Evolutionary conservation across 2,113 vertebrate genomes (phyloP), one percentile per base, ranked within the genome.

Genomic region (Damaliscus lunatus): DNA sequence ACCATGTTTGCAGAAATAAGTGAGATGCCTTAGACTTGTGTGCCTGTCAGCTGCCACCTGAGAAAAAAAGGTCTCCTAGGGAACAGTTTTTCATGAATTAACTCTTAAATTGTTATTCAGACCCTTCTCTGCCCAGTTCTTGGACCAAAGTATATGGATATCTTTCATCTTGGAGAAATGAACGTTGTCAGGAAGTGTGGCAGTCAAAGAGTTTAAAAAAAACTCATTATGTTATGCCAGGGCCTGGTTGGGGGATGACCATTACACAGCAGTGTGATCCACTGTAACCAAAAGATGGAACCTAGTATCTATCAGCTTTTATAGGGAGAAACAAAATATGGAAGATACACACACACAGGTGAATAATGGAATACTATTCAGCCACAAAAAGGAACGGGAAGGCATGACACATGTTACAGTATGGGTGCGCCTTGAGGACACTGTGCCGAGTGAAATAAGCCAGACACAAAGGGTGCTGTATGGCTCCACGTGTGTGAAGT

Each of bases 1-100:
- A n/a, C 60, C 13, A 0, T 88, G 95, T 94, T 91, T 92, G 81
- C 90, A 29, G 96, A 94, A 84, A 89, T 46, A 91, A 74, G 88
- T 95, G 93, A 95, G 53, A 36, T 97, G 88, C 82, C 97, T 96
- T 91, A 87, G 89, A 91, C 90, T 91, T 71, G 74, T 90, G 29
- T 95, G 71, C 46, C 0, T 31, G 55, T 97, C 94, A 96, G 94
- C 84, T 57, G 31, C 93, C 83, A 93, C 87, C 97, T 94, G 89
- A 92, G 82, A 67, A 78, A 55, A 48, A 88, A 55, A 48, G 77
- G 31, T 57, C 50, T 93, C 23, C 36, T 74, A 74, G 2, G 46
- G 50, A 74, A 60, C 84, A 64, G 29, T 31, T 74, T 92, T 59
- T 59, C 5, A 9, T 36, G 25, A 17, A 86, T 95, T 91, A 97